These are phyloP conservation scores for Paratrypauchen microcephalus DNA, from an alignment of 2,797 vertebrate species.

Conservation along the genomic window DNA sequence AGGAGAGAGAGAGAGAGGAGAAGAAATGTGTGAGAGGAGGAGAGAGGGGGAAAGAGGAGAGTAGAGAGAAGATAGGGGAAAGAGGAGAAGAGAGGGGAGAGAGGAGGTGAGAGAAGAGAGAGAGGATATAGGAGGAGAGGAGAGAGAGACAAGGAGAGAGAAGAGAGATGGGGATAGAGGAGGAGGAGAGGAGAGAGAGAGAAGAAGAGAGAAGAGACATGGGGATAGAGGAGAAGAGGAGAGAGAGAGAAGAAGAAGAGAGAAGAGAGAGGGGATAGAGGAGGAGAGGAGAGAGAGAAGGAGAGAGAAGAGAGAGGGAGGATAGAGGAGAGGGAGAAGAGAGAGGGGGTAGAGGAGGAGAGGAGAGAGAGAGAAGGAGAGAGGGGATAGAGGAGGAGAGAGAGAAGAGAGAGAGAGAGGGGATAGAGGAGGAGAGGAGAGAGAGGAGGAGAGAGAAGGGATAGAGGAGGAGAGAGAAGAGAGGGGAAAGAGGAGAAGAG, in stretches of 20 bases:
- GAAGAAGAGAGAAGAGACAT: too few relatives aligned
- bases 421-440: constrained; percentile 27
- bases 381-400: constrained; percentile 14
- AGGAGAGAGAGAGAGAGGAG: constrained; percentile 26
- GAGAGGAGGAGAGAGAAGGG: constrained; percentile 34
- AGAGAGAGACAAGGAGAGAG: constrained; percentile 17
- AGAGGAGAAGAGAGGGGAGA: constrained; percentile 33
- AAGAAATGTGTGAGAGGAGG: constrained; percentile 3
- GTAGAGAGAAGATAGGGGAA: constrained; percentile 31
- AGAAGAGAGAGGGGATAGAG: constrained; percentile 19
- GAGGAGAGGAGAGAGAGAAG: too few relatives aligned
- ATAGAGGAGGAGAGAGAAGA: constrained; percentile 28
- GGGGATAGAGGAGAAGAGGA: too few relatives aligned
- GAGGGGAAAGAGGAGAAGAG: constrained; percentile 29
- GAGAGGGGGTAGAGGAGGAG: not conserved
- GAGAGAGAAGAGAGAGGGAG: not conserved
- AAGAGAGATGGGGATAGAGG: constrained; percentile 34
- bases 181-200: constrained; percentile 26
- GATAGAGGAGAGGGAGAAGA: too few relatives aligned
- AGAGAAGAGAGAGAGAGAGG: not conserved
- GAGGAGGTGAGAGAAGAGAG: constrained; percentile 7
- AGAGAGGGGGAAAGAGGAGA: constrained; percentile 17
- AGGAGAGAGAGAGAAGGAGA: not conserved
- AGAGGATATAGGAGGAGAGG: constrained; percentile 12
- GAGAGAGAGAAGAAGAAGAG: constrained; percentile 33